Conservation (phyloP, 2,888 invertebrate genomes). For the Dugesia japonica region DNA sequence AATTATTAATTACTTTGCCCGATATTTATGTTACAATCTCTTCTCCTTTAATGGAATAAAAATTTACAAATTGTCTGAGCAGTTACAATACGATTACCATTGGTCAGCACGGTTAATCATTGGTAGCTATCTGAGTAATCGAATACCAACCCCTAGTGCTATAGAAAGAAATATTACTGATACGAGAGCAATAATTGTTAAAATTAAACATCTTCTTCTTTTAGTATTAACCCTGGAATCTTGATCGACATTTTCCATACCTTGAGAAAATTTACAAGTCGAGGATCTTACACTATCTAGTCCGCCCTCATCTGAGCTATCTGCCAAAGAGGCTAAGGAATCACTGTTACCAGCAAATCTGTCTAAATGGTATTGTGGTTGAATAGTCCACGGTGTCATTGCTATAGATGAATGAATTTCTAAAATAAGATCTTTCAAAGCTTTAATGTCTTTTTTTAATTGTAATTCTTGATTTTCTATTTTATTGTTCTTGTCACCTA, state of each 20-base stretch:
- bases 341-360: neutral
- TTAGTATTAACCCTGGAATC: neutral
- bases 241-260: neutral
- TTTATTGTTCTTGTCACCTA: neutral
- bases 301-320: slow-evolving; percentile 3
- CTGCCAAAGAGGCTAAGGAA: slow-evolving; percentile 1
- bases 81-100: neutral
- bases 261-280: neutral
- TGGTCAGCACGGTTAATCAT: neutral
- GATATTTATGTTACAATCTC: neutral
- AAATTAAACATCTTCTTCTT: neutral
- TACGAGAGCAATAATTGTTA: neutral
- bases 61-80: slow-evolving; percentile 20
- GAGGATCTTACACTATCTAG: neutral
- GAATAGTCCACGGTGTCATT: slow-evolving; percentile 21
- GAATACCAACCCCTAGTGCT: slow-evolving; percentile 1
- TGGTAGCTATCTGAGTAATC: neutral
- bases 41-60: neutral
- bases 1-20: too few relatives aligned
- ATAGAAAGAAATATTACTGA: neutral
- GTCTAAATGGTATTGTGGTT: slow-evolving; percentile 2
- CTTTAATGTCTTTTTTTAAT: slow-evolving; percentile 8
- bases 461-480: neutral
- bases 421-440: slow-evolving; percentile 17
- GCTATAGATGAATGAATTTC: slow-evolving; percentile 23